Evolutionary conservation across 2,888 invertebrate species (phyloP), one percentile per base, ranked within the genome.

Genomic region (Thumatha senex): DNA sequence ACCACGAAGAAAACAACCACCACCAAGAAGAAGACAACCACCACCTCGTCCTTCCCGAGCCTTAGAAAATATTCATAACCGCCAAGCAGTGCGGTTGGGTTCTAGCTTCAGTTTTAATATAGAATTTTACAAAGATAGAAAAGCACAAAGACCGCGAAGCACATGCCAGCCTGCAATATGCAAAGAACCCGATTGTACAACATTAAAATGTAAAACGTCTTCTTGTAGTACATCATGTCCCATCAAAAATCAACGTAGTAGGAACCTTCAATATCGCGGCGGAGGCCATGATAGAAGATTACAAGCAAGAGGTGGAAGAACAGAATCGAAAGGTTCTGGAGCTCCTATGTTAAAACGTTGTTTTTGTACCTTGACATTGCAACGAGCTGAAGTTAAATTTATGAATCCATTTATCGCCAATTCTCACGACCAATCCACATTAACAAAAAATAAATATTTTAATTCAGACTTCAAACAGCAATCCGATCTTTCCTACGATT

Each of bases 341-440:
- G 52, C 55, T 44, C 46, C 54, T 7, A 57, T 58, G 34, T 50
- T 72, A 39, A 72, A 69, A 46, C 63, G 67, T 29, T 74, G 72
- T 54, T 70, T 70, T 53, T 72, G 72, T 56, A 72, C 70, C 11
- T 58, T 74, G 40, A 67, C 61, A 48, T 49, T 71, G 24, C 68
- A 70, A 15, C 63, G 61, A 39, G 40, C 48, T 10, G 55, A 58
- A 51, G 38, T 45, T 1, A 51, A 39, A 40, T 31, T n/a, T 40
- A 40, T 44, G 24, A 44, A 43, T 34, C 33, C 14, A 33, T 10
- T 47, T 38, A 44, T 33, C 12, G 11, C 34, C 5, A 12, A 40
- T 18, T 56, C 34, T n/a, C 35, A 51, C 29, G 43, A 61, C 14
- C 56, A 55, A 31, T 39, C 38, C 18, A 60, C 51, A 10, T 40